Evolutionary conservation across 1,140 invertebrate genomes (phyloP).

Genomic region (Procambarus clarkii): DNA sequence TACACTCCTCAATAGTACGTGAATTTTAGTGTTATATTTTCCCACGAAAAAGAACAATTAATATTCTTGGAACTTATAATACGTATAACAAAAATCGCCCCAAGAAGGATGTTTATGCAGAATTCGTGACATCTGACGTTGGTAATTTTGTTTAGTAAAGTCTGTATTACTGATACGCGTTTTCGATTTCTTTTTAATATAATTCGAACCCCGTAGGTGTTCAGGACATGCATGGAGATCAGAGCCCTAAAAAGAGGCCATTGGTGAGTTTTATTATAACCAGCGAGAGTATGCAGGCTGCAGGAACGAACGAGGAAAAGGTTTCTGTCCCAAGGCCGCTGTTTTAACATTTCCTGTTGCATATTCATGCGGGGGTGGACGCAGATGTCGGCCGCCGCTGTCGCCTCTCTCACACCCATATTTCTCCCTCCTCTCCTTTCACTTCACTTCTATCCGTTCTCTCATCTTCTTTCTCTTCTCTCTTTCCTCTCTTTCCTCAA

Average conservation of each 20-base stretch:
- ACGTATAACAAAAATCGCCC: too few species aligned
- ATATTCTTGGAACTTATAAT: too few species aligned
- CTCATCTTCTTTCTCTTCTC: not conserved
- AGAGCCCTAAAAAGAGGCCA: slow-evolving; percentile 18
- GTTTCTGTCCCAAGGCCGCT: slow-evolving; percentile 61
- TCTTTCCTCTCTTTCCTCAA: not conserved
- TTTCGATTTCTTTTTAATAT: too few species aligned
- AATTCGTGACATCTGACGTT: too few species aligned
- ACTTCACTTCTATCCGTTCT: slow-evolving; percentile 32
- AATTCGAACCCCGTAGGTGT: not conserved
- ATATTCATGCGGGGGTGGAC: slow-evolving; percentile 62
- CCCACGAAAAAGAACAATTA: too few species aligned
- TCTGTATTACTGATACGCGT: too few species aligned
- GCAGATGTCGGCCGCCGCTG: slow-evolving; percentile 48
- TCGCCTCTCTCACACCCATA: not conserved
- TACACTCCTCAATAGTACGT: too few species aligned
- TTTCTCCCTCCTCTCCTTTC: slow-evolving; percentile 53
- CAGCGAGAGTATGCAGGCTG: not conserved
- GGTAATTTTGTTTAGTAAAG: too few species aligned
- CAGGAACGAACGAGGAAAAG: slow-evolving; percentile 51
- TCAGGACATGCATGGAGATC: not conserved
- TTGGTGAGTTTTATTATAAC: not conserved
- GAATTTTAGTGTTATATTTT: too few species aligned
- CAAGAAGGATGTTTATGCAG: too few species aligned
- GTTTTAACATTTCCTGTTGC: slow-evolving; percentile 68